These are phyloP conservation scores for Lichenostomus cassidix DNA, from an alignment of 2,113 vertebrate species.

Conservation along the genomic window DNA sequence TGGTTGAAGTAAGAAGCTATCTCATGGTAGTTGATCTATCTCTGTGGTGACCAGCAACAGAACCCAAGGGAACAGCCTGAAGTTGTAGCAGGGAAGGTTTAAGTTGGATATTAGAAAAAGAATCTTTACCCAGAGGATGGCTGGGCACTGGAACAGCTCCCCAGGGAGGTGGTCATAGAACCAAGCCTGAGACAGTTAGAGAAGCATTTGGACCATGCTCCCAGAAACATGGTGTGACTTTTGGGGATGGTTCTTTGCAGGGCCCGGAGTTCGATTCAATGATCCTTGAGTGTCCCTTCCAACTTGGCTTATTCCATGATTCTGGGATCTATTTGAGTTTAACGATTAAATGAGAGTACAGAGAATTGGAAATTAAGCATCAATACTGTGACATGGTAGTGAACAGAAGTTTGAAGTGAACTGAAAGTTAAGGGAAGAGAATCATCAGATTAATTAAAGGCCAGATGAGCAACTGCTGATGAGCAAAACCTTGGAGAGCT, in stretches of 20 bases:
- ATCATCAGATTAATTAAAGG: neutral
- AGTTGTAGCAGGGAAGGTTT: neutral
- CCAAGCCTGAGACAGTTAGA: neutral
- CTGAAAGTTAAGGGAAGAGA: neutral
- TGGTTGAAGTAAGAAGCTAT: neutral
- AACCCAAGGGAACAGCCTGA: neutral
- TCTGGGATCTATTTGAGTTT: neutral
- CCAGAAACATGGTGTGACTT: neutral
- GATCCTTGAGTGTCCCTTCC: neutral
- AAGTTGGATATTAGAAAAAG: neutral
- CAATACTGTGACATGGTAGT: neutral
- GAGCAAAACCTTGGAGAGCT: neutral
- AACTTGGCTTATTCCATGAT: neutral
- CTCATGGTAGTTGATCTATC: neutral
- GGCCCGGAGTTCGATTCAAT: fast-evolving
- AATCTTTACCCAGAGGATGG: neutral
- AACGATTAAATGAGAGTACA: neutral
- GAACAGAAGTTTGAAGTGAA: neutral
- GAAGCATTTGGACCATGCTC: neutral
- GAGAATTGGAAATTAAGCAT: neutral
- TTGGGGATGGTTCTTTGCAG: neutral
- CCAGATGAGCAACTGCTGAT: neutral
- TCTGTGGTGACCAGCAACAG: neutral
- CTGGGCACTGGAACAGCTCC: neutral
- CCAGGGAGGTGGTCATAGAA: neutral